Evolutionary conservation across 2,113 vertebrate genomes (phyloP).

Genomic region (Aplodontia rufa): DNA sequence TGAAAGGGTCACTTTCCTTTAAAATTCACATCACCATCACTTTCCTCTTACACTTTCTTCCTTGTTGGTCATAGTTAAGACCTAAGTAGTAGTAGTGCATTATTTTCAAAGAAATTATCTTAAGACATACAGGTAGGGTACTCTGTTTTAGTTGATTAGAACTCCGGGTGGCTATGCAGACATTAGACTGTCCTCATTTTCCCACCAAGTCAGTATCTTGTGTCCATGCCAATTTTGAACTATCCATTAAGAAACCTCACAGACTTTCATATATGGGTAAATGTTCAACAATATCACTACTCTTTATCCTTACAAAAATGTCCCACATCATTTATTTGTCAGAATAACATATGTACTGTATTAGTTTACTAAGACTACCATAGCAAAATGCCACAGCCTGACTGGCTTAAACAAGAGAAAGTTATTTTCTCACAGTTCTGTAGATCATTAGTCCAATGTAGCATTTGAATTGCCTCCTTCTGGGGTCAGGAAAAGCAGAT

Average conservation of each 20-base stretch:
- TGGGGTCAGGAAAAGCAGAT: background rate
- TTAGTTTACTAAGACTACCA: background rate
- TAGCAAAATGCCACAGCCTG: background rate
- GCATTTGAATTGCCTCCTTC: background rate
- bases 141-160: background rate
- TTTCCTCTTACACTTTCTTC: too few species aligned
- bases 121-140: background rate
- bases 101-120: background rate
- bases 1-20: background rate
- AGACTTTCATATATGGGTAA: background rate
- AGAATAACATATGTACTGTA: background rate
- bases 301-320: background rate
- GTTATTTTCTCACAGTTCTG: background rate
- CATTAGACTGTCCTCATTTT: rapidly evolving
- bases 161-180: background rate
- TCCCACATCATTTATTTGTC: background rate
- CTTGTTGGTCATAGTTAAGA: background rate
- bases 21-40: background rate
- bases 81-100: background rate
- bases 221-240: background rate
- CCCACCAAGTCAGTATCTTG: background rate
- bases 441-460: background rate
- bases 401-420: background rate
- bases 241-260: background rate
- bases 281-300: background rate